Conservation (phyloP, 2,888 invertebrate genomes). For the Idaea biselata region DNA sequence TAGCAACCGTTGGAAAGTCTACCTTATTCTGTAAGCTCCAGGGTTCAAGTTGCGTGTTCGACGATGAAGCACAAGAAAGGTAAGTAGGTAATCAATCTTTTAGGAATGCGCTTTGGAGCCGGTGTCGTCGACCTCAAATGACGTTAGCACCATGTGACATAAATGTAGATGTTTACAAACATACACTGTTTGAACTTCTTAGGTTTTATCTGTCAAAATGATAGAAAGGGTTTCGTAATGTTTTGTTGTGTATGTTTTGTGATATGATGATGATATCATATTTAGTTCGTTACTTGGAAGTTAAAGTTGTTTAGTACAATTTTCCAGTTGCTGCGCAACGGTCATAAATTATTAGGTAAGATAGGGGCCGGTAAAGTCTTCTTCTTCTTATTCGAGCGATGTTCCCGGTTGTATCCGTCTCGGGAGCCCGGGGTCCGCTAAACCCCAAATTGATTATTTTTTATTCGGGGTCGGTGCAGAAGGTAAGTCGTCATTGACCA, state of each 20-base stretch:
- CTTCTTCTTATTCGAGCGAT: no score
- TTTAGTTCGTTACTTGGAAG: neutral
- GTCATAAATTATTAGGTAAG: no score
- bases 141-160: conserved; percentile 8
- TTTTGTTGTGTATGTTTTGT: conserved; percentile 1
- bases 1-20: neutral
- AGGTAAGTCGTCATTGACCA: no score
- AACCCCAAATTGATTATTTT: no score
- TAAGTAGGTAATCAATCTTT: conserved; percentile 31
- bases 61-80: neutral
- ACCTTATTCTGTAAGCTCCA: neutral
- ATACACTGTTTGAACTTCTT: neutral
- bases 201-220: neutral
- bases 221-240: conserved; percentile 2
- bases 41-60: neutral
- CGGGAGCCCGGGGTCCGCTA: no score
- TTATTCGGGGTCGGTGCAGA: no score
- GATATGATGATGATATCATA: neutral
- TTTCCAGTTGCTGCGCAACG: no score
- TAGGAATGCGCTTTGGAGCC: conserved; percentile 30
- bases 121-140: conserved; percentile 28
- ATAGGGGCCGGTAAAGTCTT: no score
- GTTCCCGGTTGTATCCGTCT: no score
- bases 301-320: neutral
- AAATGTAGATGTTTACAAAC: conserved; percentile 3